Evolutionary conservation across 2,888 invertebrate species (phyloP).

Genomic region (Choreutis nemorana): DNA sequence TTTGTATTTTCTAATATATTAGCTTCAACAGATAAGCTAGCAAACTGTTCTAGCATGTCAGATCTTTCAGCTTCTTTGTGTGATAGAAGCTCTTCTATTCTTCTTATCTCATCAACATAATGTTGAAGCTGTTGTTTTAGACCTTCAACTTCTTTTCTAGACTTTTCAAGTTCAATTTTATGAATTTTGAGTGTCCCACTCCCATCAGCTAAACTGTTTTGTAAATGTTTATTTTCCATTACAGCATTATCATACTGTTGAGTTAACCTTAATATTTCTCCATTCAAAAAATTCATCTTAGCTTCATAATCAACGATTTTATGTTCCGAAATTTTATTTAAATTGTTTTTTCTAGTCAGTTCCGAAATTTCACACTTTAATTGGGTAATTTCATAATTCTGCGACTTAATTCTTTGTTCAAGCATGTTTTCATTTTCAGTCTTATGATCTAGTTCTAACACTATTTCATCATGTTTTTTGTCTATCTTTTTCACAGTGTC

Average conservation of each 20-base stretch:
- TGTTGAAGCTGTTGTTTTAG: conserved; percentile 80
- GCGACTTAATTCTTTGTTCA: conserved; percentile 71
- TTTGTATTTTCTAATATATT: conserved; percentile 80
- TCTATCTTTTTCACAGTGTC: conserved; percentile 71
- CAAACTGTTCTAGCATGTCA: conserved; percentile 83
- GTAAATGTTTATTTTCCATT: conserved; percentile 76
- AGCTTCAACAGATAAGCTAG: conserved; percentile 79
- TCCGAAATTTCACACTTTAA: conserved; percentile 65
- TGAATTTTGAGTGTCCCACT: conserved; percentile 69
- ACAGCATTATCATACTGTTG: conserved; percentile 67
- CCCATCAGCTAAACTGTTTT: conserved; percentile 73
- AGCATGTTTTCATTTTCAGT: conserved; percentile 72
- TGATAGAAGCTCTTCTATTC: conserved; percentile 78
- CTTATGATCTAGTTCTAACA: conserved; percentile 75
- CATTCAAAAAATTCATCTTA: conserved; percentile 65
- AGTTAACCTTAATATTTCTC: conserved; percentile 64
- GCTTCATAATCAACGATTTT: conserved; percentile 53
- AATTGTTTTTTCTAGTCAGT: conserved; percentile 59
- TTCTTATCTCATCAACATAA: conserved; percentile 82
- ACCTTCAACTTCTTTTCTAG: conserved; percentile 75
- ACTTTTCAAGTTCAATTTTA: conserved; percentile 73
- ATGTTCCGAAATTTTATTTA: conserved; percentile 52
- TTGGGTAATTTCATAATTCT: conserved; percentile 59
- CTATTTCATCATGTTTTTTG: conserved; percentile 73
- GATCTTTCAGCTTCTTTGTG: conserved; percentile 80